phyloP scores from a whole-genome alignment of 2,797 vertebrate genomes.

The Menidia menidia region DNA sequence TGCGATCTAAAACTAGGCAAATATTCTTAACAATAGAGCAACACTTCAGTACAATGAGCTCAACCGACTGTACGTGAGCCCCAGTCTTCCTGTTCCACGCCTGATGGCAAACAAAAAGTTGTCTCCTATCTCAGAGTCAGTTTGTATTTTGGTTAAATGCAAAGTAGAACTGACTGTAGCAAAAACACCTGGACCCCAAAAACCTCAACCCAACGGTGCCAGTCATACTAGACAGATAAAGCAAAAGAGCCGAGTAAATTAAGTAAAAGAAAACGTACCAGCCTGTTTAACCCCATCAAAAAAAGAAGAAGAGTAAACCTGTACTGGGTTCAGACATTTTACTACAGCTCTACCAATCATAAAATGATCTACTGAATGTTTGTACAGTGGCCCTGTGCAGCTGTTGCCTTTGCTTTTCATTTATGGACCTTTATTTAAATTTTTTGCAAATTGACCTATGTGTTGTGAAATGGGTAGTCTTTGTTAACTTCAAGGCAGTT shows the following conservation, averaged over 20 bases:
- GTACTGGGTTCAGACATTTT: neutral
- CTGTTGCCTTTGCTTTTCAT: no score
- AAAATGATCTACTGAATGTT: slow-evolving; percentile 1
- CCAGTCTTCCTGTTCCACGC: slow-evolving; percentile 12
- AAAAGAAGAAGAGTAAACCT: slow-evolving; percentile 10
- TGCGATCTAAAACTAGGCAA: neutral
- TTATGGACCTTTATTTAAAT: no score
- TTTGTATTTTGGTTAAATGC: slow-evolving; percentile 75
- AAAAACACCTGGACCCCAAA: slow-evolving; percentile 60
- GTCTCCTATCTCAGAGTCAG: slow-evolving; percentile 46
- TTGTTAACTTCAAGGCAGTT: no score
- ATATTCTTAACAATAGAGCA: slow-evolving; percentile 19
- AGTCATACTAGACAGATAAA: neutral
- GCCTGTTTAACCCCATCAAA: slow-evolving; percentile 9
- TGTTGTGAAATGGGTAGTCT: no score
- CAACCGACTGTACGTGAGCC: slow-evolving; percentile 21
- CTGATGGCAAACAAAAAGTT: slow-evolving; percentile 26
- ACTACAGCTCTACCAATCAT: neutral
- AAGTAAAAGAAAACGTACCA: slow-evolving; percentile 2
- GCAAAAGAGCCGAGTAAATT: neutral
- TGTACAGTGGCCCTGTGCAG: neutral
- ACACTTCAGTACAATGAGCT: slow-evolving; percentile 19
- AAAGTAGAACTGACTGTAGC: slow-evolving; percentile 61
- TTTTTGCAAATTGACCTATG: no score
- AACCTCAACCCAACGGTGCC: slow-evolving; percentile 24